These are phyloP conservation scores for Thunnus maccoyii DNA, from an alignment of 2,113 vertebrate genomes.

Conservation along the genomic window DNA sequence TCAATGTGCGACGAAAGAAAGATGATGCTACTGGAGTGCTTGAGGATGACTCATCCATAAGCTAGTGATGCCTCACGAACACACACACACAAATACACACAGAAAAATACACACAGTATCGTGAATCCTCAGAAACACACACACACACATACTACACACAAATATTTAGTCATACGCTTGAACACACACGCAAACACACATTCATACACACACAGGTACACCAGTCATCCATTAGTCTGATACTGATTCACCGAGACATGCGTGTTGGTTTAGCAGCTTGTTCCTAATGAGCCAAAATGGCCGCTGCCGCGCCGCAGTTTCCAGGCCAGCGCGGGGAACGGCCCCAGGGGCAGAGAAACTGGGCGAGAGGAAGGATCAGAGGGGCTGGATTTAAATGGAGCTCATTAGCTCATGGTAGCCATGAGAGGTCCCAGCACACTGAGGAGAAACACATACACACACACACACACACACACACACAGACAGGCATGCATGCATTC, in stretches of 20 bases:
- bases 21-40: constrained; percentile 62
- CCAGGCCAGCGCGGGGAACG: constrained; percentile 74
- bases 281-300: constrained; percentile 82
- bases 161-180: constrained; percentile 65
- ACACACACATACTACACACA: constrained; percentile 34
- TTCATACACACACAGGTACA: constrained; percentile 50
- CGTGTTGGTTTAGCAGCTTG: constrained; percentile 71
- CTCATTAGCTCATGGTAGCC: constrained; percentile 79
- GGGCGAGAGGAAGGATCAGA: constrained; percentile 79
- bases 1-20: constrained; percentile 47
- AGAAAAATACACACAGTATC: constrained; percentile 28
- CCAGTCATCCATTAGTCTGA: constrained; percentile 70
- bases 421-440: constrained; percentile 74
- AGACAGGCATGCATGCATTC: constrained; percentile 8
- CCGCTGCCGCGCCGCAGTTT: constrained; percentile 69
- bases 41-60: constrained; percentile 78
- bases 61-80: constrained; percentile 61
- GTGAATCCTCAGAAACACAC: constrained; percentile 34
- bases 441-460: constrained; percentile 56
- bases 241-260: constrained; percentile 72
- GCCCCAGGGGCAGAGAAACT: constrained; percentile 79
- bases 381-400: constrained; percentile 82
- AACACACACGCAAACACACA: constrained; percentile 58
- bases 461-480: constrained; percentile 27
- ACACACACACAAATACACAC: constrained; percentile 28